Base-by-base conservation (phyloP, 2,888 invertebrate species). In the Psylliodes chrysocephalus region DNA sequence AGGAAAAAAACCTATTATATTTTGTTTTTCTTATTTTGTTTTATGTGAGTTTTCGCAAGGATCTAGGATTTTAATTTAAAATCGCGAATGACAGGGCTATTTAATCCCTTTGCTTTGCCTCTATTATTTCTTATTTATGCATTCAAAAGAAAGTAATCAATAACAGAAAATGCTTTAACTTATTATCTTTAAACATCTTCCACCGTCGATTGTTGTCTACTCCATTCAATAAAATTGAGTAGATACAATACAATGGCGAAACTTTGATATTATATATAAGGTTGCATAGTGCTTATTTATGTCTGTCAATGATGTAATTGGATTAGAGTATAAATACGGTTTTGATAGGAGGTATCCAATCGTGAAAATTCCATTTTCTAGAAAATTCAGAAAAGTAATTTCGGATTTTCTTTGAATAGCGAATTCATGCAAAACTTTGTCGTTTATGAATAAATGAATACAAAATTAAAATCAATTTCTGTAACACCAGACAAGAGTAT, bases 1-100 rank as follows among this genome's bases (percentile, higher is more conserved):
- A 72, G 68, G 71, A 60, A 69, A 71, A 60, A 3, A 35, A 22
- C n/a, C n/a, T n/a, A 22, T 22, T 22, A 22, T 2, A 22, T 2
- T 22, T 22, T 22, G 6, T 22, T 22, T 22, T 22, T 22, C 2
- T 22, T 22, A n/a, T n/a, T n/a, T n/a, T n/a, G n/a, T n/a, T n/a
- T n/a, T n/a, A n/a, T n/a, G n/a, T n/a, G n/a, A n/a, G n/a, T n/a
- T n/a, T n/a, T n/a, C n/a, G 22, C 6, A 22, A 22, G 6, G 22
- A 22, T 22, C 6, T 22, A 6, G 22, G n/a, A n/a, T n/a, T n/a
- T n/a, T n/a, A n/a, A n/a, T n/a, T n/a, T n/a, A n/a, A n/a, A n/a
- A n/a, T n/a, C n/a, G n/a, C n/a, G n/a, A n/a, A n/a, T n/a, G n/a
- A n/a, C n/a, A n/a, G n/a, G n/a, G n/a, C n/a, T n/a, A n/a, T n/a